Percentiles rank a stretch among this genome's conserved stretches.
Evolutionary conservation across 2,797 vertebrate genomes (phyloP).

Genomic region (Lindbergichthys nudifrons): DNA sequence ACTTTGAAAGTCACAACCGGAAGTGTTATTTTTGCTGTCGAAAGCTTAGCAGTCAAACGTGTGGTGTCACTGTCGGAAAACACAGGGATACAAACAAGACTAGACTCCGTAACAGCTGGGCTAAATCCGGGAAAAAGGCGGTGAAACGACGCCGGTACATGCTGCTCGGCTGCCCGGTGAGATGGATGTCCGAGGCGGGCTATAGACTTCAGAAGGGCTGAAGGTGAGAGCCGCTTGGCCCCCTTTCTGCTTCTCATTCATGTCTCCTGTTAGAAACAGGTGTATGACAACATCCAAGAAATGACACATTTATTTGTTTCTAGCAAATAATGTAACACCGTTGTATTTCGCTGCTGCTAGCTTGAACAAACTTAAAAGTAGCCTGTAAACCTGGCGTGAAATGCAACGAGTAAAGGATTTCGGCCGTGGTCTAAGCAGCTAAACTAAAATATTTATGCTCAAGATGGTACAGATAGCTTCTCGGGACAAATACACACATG

Average conservation of each 20-base stretch:
- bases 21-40: constrained; percentile 23
- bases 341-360: not conserved
- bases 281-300: constrained; percentile 25
- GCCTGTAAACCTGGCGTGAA: not conserved
- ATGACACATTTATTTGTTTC: not conserved
- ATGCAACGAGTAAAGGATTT: not conserved
- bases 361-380: constrained; percentile 54
- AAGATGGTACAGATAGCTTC: constrained; percentile 29
- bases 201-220: constrained; percentile 77
- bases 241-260: constrained; percentile 59
- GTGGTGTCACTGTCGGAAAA: constrained; percentile 65
- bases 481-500: not conserved
- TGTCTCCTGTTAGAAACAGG: constrained; percentile 60
- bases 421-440: constrained; percentile 34
- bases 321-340: not conserved
- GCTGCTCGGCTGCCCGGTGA: constrained; percentile 32
- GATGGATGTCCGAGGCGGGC: constrained; percentile 74
- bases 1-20: constrained; percentile 55
- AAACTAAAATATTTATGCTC: constrained; percentile 59
- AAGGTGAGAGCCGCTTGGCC: constrained; percentile 79
- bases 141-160: constrained; percentile 17
- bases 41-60: constrained; percentile 56
- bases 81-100: constrained; percentile 58
- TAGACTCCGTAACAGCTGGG: constrained; percentile 19
- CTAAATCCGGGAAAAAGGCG: constrained; percentile 13